Percentiles rank a stretch among this genome's conserved stretches.
These are phyloP conservation scores for Mongoloraphidia duomilia DNA, from an alignment of 2,888 invertebrate genomes.

Conservation along the genomic window DNA sequence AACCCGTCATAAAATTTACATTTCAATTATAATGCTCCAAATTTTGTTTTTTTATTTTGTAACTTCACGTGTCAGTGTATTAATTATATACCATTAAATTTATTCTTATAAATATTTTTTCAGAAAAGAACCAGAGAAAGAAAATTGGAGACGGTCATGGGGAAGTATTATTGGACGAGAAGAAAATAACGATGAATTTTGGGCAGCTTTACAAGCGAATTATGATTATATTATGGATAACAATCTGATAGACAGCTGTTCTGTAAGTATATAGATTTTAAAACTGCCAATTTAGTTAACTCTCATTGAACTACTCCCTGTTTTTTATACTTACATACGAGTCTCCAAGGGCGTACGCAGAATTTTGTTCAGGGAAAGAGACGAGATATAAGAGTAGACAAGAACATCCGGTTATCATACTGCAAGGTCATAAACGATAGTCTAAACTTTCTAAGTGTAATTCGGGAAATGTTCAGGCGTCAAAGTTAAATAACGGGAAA, in stretches of 20 bases:
- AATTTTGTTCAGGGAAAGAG: no score
- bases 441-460: no score
- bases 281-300: no score
- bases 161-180: conserved; percentile 54
- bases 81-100: background rate
- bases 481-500: no score
- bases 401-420: no score
- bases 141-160: conserved; percentile 60
- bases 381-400: no score
- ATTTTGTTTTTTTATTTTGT: conserved; percentile 1
- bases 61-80: background rate
- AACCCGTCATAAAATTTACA: no score
- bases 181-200: conserved; percentile 74
- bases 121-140: conserved; percentile 42
- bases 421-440: no score
- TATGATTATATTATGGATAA: conserved; percentile 94
- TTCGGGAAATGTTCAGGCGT: no score
- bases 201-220: conserved; percentile 80
- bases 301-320: no score
- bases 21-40: background rate
- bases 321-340: no score
- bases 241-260: conserved; percentile 80
- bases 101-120: background rate
- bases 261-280: conserved; percentile 25
- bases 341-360: no score